These are phyloP conservation scores for Blastobasis adustella DNA, from an alignment of 2,888 invertebrate species.

Conservation along the genomic window DNA sequence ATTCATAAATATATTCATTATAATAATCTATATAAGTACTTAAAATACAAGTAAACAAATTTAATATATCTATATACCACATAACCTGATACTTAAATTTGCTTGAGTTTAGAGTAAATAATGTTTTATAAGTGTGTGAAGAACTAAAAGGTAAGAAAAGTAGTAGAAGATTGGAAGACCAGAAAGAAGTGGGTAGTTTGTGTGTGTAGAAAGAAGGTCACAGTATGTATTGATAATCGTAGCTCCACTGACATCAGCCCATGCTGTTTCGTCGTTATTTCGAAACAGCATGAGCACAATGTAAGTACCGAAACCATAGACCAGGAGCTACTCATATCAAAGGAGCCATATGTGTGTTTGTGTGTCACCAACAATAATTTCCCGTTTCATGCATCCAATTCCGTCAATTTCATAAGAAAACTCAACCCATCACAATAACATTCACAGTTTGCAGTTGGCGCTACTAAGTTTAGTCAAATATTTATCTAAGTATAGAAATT, in stretches of 20 bases:
- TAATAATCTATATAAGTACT: slow-evolving; percentile 31
- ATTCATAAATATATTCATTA: slow-evolving; percentile 24
- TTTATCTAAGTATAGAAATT: slow-evolving; percentile 12
- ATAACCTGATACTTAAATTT: slow-evolving; percentile 67
- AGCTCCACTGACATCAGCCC: too few species aligned
- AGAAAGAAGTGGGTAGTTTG: slow-evolving; percentile 28
- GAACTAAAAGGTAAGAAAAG: slow-evolving; percentile 12
- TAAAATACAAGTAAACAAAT: slow-evolving; percentile 37
- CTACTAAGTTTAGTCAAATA: slow-evolving; percentile 14
- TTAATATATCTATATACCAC: slow-evolving; percentile 37
- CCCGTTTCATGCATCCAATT: slow-evolving; percentile 17
- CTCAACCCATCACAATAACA: slow-evolving; percentile 8
- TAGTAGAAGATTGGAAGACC: slow-evolving; percentile 35
- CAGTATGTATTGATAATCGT: too few species aligned
- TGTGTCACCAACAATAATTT: too few species aligned
- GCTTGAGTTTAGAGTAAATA: slow-evolving; percentile 43
- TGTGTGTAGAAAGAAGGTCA: slow-evolving; percentile 9
- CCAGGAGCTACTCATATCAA: too few species aligned
- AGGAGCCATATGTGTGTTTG: too few species aligned
- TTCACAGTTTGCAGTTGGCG: slow-evolving; percentile 5
- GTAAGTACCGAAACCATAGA: too few species aligned
- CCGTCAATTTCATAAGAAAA: slow-evolving; percentile 7
- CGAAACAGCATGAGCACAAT: too few species aligned
- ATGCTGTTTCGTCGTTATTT: too few species aligned
- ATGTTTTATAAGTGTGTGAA: slow-evolving; percentile 10